phyloP scores from a whole-genome alignment of 2,113 vertebrate species.

The Alces alces region DNA sequence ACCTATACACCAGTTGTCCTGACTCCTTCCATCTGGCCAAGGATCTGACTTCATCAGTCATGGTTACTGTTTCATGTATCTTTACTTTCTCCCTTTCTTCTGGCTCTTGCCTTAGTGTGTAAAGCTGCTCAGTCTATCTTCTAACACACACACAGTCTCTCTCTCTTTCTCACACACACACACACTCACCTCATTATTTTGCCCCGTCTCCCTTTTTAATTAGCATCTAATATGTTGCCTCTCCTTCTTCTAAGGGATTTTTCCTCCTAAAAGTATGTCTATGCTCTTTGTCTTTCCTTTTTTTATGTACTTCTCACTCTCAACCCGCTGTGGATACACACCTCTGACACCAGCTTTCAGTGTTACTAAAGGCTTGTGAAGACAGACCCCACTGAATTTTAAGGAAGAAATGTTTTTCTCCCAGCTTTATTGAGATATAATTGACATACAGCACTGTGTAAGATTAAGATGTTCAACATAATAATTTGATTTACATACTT shows the following conservation, averaged over 20 bases:
- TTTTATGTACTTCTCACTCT: neutral
- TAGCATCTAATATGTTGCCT: neutral
- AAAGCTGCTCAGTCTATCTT: neutral
- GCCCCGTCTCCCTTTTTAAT: neutral
- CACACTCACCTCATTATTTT: neutral
- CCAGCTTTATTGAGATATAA: neutral
- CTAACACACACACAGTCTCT: neutral
- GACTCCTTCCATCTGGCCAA: neutral
- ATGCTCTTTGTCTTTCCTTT: neutral
- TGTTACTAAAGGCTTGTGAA: neutral
- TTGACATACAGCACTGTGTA: neutral
- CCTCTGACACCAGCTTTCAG: neutral
- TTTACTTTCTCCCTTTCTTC: neutral
- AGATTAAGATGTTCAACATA: neutral
- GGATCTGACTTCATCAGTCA: neutral
- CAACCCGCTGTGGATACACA: neutral
- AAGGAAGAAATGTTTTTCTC: neutral
- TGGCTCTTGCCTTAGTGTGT: neutral
- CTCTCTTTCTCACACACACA: neutral
- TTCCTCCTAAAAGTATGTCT: neutral
- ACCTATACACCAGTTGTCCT: neutral
- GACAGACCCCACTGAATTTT: neutral
- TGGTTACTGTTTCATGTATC: neutral
- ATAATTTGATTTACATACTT: neutral
- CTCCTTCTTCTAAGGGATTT: neutral